These are phyloP conservation scores for Psix sp. DNA, from an alignment of 1,140 invertebrate genomes.

Conservation along the genomic window DNA sequence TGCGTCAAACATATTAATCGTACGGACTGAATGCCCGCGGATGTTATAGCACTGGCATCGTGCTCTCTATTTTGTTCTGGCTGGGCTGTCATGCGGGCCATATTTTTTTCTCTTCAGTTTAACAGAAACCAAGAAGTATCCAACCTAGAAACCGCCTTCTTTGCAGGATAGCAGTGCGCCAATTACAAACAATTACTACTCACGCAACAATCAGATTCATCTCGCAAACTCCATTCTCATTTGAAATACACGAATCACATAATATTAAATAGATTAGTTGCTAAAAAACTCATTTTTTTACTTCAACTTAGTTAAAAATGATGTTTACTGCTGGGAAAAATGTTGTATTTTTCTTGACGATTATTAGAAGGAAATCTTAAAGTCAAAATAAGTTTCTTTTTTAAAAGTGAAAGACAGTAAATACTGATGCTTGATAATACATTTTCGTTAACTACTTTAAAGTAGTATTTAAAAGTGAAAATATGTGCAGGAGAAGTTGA, in stretches of 20 bases:
- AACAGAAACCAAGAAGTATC: constrained; percentile 70
- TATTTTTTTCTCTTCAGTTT: constrained; percentile 50
- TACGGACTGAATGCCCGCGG: constrained; percentile 18
- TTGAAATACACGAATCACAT: constrained; percentile 37
- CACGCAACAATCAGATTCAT: constrained; percentile 59
- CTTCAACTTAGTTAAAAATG: no score
- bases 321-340: no score
- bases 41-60: constrained; percentile 37
- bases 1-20: constrained; percentile 10
- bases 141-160: constrained; percentile 74
- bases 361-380: no score
- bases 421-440: no score
- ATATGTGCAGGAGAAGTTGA: no score
- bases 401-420: no score
- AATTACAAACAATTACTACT: constrained; percentile 65
- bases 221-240: constrained; percentile 46
- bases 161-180: constrained; percentile 58
- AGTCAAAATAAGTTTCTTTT: no score
- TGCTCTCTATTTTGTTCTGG: constrained; percentile 73
- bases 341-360: no score
- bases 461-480: no score
- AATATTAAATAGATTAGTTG: constrained; percentile 5
- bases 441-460: no score
- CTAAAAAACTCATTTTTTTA: not conserved
- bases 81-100: constrained; percentile 70